These are phyloP conservation scores for Heliocidaris tuberculata DNA, from an alignment of 35 echinoderm and acorn worm species.

Conservation along the genomic window DNA sequence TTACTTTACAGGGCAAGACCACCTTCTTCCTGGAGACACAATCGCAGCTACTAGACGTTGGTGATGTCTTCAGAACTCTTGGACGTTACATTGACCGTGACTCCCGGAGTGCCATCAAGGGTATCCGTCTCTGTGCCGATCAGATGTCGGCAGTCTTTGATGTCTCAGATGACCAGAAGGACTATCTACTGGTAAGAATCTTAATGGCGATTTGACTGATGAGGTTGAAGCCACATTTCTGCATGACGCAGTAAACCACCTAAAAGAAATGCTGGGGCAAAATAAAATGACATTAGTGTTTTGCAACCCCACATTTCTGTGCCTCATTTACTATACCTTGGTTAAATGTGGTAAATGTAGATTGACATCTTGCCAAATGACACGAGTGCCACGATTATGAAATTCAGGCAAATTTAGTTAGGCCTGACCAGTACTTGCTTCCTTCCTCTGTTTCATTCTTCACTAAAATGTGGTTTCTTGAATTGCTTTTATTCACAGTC, in stretches of 20 bases:
- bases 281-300: no score
- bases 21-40: conserved; percentile 60
- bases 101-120: conserved; percentile 37
- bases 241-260: neutral
- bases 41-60: neutral
- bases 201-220: neutral
- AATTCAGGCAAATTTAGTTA: no score
- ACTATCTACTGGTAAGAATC: conserved; percentile 56
- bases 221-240: neutral
- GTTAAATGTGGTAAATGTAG: no score
- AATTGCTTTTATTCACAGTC: conserved; percentile 5
- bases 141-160: conserved; percentile 65
- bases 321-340: no score
- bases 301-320: no score
- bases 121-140: conserved; percentile 60
- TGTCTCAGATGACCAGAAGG: conserved; percentile 43
- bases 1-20: conserved; percentile 54
- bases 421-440: no score
- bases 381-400: no score
- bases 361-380: no score
- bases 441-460: neutral
- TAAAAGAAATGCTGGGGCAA: neutral
- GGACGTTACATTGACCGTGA: conserved; percentile 49
- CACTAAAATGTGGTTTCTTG: neutral
- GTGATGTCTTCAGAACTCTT: conserved; percentile 56